A percentile compares a stretch with the other conserved stretches of the same genome.
Evolutionary conservation across 2,113 vertebrate species (phyloP).

Genomic region (Hypanus sabinus): DNA sequence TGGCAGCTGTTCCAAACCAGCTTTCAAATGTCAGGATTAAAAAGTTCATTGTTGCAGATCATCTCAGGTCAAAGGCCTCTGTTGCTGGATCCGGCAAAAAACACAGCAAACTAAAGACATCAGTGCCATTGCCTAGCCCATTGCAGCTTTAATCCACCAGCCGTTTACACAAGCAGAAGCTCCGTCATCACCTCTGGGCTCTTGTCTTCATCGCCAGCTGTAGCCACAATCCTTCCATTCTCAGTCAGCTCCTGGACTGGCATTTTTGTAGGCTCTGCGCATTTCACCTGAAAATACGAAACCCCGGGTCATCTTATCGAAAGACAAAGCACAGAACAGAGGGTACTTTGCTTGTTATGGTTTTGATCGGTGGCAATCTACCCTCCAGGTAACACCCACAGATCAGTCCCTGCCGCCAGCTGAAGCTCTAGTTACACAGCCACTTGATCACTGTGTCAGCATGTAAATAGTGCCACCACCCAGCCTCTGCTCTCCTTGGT

Average conservation of each 20-base stretch:
- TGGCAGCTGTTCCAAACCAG: not conserved
- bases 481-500: not conserved
- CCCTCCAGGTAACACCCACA: not conserved
- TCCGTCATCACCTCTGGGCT: not conserved
- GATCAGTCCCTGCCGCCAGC: too few species aligned
- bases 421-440: not conserved
- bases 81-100: not conserved
- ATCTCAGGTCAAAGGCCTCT: not conserved
- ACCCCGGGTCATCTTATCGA: not conserved
- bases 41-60: not conserved
- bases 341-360: not conserved
- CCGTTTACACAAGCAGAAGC: not conserved
- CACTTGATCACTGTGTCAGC: not conserved
- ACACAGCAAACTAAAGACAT: not conserved
- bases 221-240: conserved; percentile 12
- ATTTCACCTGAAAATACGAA: not conserved
- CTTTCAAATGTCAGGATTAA: not conserved
- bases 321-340: too few species aligned
- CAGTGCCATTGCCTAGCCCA: not conserved
- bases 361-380: not conserved
- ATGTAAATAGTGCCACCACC: not conserved
- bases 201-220: conserved; percentile 18
- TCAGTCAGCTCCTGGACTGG: conserved; percentile 4
- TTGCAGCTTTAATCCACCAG: not conserved
- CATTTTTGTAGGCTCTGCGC: not conserved